phyloP scores from a whole-genome alignment of 2,113 vertebrate species.

The Catharus fuscescens region DNA sequence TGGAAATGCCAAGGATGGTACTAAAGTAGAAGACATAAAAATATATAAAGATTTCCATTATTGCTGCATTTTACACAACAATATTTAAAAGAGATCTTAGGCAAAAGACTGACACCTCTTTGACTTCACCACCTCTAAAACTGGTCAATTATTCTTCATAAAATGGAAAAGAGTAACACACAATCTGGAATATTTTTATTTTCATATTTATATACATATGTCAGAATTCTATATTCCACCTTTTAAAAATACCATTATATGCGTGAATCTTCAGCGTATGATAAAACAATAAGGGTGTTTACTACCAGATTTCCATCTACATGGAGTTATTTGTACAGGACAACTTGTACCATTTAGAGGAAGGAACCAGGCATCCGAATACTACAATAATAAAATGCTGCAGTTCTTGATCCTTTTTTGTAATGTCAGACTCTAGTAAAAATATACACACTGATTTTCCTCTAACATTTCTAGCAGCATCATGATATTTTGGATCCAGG shows the following conservation, averaged over 20 bases:
- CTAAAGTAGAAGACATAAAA: neutral
- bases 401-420: neutral
- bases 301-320: neutral
- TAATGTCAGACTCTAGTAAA: neutral
- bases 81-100: neutral
- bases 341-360: neutral
- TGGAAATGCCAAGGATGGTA: neutral
- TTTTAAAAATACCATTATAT: neutral
- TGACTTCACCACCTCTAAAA: neutral
- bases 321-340: neutral
- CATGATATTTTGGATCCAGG: neutral
- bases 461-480: neutral
- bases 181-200: neutral
- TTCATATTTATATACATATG: neutral
- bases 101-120: neutral
- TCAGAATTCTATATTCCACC: neutral
- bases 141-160: neutral
- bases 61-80: fast-evolving
- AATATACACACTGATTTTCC: neutral
- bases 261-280: neutral
- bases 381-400: neutral
- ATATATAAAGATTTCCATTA: neutral
- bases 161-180: neutral
- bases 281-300: neutral
- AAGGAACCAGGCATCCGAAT: neutral